phyloP scores from a whole-genome alignment of 2,888 invertebrate genomes.

The Watsonalla binaria region DNA sequence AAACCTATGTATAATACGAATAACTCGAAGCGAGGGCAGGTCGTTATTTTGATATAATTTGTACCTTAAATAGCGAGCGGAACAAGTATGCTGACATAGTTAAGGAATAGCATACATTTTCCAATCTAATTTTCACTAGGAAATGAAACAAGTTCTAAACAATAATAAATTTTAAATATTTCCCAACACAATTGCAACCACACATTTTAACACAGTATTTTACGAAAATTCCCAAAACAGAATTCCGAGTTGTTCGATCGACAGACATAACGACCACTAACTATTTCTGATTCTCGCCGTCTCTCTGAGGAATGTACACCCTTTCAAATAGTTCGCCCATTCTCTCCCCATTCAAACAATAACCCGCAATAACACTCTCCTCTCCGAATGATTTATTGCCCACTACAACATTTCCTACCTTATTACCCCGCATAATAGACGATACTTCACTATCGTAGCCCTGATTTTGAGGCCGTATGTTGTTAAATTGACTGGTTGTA shows the following conservation, averaged over 20 bases:
- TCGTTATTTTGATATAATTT: too few species aligned
- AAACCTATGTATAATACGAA: too few species aligned
- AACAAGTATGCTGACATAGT: too few species aligned
- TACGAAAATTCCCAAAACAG: not conserved
- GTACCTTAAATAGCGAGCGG: too few species aligned
- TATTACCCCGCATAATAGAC: constrained; percentile 39
- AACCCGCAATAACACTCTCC: constrained; percentile 41
- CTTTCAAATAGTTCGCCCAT: constrained; percentile 59
- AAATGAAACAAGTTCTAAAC: too few species aligned
- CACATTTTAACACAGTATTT: constrained; percentile 5
- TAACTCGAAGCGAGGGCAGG: too few species aligned
- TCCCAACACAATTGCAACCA: not conserved
- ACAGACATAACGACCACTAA: constrained; percentile 5
- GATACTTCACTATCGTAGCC: constrained; percentile 42
- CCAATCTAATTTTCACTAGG: too few species aligned
- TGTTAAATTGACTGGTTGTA: constrained; percentile 33
- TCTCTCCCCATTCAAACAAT: constrained; percentile 54
- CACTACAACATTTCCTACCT: constrained; percentile 33
- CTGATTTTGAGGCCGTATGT: constrained; percentile 37
- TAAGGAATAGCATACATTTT: too few species aligned
- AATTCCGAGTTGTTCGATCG: constrained; percentile 17
- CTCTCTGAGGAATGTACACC: constrained; percentile 61
- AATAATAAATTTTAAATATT: too few species aligned
- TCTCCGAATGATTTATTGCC: constrained; percentile 46
- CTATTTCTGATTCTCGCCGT: constrained; percentile 35